Percentiles rank a stretch among this genome's conserved stretches.
Conservation (phyloP, 37 sponge, comb jelly and placozoan species). For the Amphimedon queenslandica region DNA sequence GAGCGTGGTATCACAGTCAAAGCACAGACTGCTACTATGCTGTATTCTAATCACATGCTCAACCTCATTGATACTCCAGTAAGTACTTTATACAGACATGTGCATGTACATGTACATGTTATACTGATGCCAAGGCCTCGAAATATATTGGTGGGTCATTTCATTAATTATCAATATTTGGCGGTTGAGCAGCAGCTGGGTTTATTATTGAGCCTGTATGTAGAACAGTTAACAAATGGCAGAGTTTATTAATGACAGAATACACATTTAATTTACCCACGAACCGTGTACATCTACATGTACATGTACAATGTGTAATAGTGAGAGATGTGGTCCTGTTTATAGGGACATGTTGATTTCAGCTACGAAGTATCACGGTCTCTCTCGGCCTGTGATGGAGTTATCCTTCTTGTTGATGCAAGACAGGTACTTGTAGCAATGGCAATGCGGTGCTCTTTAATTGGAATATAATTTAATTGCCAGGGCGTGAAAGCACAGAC, state of each 20-base stretch:
- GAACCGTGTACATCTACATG: no score
- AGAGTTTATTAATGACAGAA: no score
- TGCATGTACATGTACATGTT: background rate
- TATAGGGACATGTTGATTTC: slow-evolving; percentile 95
- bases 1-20: slow-evolving; percentile 97
- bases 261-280: no score
- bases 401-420: slow-evolving; percentile 89
- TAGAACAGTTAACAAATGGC: no score
- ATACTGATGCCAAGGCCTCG: no score
- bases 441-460: background rate
- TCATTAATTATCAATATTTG: no score
- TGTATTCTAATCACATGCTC: slow-evolving; percentile 45
- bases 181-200: no score
- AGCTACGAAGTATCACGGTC: slow-evolving; percentile 93
- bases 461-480: background rate
- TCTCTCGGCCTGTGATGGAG: slow-evolving; percentile 91
- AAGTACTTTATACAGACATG: slow-evolving; percentile 19
- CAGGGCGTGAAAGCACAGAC: slow-evolving; percentile 98
- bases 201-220: no score
- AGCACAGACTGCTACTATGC: slow-evolving; percentile 90
- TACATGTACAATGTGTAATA: no score
- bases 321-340: background rate
- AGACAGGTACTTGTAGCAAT: slow-evolving; percentile 69
- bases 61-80: slow-evolving; percentile 98
- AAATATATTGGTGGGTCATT: background rate